phyloP scores from a whole-genome alignment of 2,797 vertebrate genomes.

The Tenualosa thibaudeaui region DNA sequence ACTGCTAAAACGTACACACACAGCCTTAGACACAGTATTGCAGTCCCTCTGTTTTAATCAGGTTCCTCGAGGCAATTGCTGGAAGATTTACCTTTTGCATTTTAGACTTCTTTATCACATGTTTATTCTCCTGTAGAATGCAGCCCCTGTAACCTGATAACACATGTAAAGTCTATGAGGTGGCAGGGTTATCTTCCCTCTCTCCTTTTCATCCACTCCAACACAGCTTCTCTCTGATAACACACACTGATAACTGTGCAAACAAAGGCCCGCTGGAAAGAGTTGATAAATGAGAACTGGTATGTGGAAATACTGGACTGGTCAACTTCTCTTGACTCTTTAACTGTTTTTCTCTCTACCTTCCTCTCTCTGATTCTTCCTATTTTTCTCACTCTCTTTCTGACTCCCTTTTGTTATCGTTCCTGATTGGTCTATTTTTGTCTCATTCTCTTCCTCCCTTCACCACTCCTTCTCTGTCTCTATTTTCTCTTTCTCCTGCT shows the following conservation, averaged over 20 bases:
- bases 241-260: neutral
- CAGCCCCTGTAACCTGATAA: neutral
- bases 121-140: neutral
- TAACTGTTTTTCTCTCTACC: neutral
- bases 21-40: neutral
- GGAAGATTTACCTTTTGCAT: neutral
- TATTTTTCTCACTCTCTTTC: neutral
- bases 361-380: neutral
- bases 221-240: neutral
- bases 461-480: neutral
- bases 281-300: neutral
- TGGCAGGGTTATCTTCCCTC: neutral
- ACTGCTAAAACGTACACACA: neutral
- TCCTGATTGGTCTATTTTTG: neutral
- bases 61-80: neutral
- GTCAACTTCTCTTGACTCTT: neutral
- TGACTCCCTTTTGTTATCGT: neutral
- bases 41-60: neutral
- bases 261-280: neutral
- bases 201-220: neutral
- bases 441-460: neutral
- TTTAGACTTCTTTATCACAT: neutral
- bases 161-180: neutral
- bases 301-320: constrained; percentile 3
- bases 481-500: neutral